These are phyloP conservation scores for Eilema caniola DNA, from an alignment of 2,888 invertebrate genomes.

Conservation along the genomic window DNA sequence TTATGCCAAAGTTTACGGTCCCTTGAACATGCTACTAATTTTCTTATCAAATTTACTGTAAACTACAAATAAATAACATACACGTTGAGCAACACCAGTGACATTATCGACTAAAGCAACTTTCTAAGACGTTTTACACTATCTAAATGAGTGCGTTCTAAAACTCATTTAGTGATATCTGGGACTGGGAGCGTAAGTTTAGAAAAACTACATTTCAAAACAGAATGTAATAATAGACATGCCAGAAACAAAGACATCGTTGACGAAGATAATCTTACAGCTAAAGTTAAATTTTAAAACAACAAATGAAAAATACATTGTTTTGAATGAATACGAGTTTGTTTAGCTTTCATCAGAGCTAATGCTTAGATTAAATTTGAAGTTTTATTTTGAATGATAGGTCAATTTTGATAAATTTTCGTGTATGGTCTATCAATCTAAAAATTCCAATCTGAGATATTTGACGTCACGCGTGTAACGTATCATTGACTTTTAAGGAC, in stretches of 20 bases:
- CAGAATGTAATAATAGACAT: slow-evolving; percentile 50
- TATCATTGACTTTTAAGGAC: slow-evolving; percentile 33
- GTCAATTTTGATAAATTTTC: background rate
- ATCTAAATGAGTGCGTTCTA: slow-evolving; percentile 67
- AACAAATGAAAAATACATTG: background rate
- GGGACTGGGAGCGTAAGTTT: slow-evolving; percentile 57
- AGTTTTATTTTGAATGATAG: background rate
- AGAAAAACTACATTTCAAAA: slow-evolving; percentile 53
- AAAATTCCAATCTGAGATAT: background rate
- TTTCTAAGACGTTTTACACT: slow-evolving; percentile 70
- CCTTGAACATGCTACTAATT: slow-evolving; percentile 24
- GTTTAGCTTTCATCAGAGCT: background rate
- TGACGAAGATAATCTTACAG: slow-evolving; percentile 36
- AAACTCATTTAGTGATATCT: slow-evolving; percentile 54
- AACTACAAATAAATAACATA: slow-evolving; percentile 58
- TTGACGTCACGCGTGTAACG: slow-evolving; percentile 27
- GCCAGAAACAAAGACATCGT: slow-evolving; percentile 29
- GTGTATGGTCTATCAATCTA: background rate
- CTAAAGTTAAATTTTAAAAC: background rate
- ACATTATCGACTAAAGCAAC: slow-evolving; percentile 62
- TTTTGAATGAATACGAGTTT: background rate
- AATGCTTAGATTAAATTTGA: background rate
- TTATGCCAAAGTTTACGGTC: background rate
- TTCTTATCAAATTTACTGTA: slow-evolving; percentile 42
- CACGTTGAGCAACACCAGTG: slow-evolving; percentile 63